A percentile compares a stretch with the other conserved stretches of the same genome.
Conservation (phyloP, 2,113 vertebrate genomes). For the Puma concolor region DNA sequence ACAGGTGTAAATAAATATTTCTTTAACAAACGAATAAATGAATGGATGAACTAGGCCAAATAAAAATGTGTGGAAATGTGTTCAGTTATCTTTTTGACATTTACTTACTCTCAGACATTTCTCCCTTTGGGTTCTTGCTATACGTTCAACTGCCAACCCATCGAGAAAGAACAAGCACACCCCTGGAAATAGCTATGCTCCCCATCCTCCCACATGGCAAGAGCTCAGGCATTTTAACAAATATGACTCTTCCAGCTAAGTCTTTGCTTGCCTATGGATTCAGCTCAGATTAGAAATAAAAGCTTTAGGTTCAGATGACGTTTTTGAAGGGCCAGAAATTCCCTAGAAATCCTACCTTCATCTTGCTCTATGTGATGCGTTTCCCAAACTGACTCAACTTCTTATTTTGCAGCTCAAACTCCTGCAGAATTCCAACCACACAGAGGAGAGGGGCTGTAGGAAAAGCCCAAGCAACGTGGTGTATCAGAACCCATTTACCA, state of each 20-base stretch:
- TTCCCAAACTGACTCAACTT: neutral
- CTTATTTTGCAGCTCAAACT: neutral
- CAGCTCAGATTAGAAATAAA: constrained; percentile 19
- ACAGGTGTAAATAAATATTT: neutral
- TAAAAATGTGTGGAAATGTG: neutral
- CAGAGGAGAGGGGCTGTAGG: neutral
- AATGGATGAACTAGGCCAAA: neutral
- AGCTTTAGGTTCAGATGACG: neutral
- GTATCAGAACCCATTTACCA: constrained; percentile 55
- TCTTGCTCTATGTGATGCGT: neutral
- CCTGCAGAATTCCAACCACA: constrained; percentile 10
- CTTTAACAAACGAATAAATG: neutral
- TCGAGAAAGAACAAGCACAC: neutral
- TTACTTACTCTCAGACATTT: neutral
- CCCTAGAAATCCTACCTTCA: neutral
- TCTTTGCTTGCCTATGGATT: neutral
- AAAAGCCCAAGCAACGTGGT: constrained; percentile 42
- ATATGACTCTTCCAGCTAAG: neutral
- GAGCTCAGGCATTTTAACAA: neutral
- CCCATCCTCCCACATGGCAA: neutral
- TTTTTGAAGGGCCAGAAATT: constrained; percentile 28
- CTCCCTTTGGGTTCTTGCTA: constrained; percentile 24
- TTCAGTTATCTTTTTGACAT: neutral
- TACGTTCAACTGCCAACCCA: neutral
- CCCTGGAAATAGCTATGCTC: neutral